Base-by-base conservation (phyloP, 2,888 invertebrate species). In the Orthosia gothica region DNA sequence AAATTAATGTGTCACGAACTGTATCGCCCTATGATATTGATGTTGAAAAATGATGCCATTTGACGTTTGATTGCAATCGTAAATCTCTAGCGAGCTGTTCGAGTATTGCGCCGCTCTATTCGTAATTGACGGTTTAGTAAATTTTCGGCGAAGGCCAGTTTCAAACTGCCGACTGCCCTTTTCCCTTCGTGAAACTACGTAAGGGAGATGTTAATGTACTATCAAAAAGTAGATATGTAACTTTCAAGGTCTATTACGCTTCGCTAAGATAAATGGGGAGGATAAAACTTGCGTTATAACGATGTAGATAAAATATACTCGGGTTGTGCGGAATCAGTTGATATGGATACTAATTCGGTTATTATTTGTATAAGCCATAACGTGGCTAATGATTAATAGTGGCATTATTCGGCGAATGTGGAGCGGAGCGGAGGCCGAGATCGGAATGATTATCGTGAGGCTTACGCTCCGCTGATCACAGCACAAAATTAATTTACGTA, bases 401-500 rank as follows among this genome's bases (percentile, higher is more conserved):
- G 85, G 90, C 89, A 90, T 91, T 93, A 91, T 91, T 90, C 89
- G 89, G 87, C 88, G 88, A 92, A 89, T 90, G 89, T 87, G 88
- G 86, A 83, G 88, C 85, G 82, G 84, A 85, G 83, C 85, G 82
- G 84, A 85, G 83, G 81, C 90, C 89, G 89, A 94, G 94, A 94
- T 95, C 88, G 89, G 90, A 91, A 91, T 93, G 93, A 94, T 94
- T 95, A 95, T 94, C 94, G 93, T 90, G 91, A 89, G 87, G 88
- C 89, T 94, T 88, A 92, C 93, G 93, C 91, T 93, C 89, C 91
- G 92, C 88, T 93, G 95, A 91, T 93, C 94, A 93, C 91, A 91
- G 92, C 89, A 91, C 93, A 93, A 94, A 94, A 96, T 95, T 95
- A 95, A 95, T 95, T 95, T 94, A 93, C 93, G 90, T 92, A 88